These are phyloP conservation scores for Lypha dubia DNA, from an alignment of 2,888 invertebrate genomes.

Conservation along the genomic window DNA sequence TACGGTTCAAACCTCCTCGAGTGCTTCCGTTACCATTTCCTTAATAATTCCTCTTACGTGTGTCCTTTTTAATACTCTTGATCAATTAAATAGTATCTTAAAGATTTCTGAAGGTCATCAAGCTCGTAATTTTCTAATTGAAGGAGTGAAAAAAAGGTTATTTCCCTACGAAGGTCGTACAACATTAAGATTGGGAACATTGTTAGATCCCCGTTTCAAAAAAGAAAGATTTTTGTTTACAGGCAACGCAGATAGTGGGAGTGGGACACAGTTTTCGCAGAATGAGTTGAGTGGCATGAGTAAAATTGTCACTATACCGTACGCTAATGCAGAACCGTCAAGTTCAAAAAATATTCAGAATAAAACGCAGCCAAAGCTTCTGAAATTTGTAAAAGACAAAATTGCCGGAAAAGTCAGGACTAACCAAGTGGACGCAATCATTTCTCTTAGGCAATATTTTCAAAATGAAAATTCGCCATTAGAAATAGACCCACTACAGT, in stretches of 20 bases:
- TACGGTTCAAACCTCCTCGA: conserved; percentile 18
- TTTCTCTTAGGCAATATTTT: background rate
- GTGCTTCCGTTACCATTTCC: conserved; percentile 1
- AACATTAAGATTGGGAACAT: conserved; percentile 13
- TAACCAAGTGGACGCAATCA: background rate
- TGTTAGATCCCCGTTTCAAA: conserved; percentile 38
- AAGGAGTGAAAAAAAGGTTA: background rate
- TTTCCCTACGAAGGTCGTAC: conserved; percentile 7
- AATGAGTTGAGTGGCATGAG: background rate
- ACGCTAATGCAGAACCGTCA: background rate
- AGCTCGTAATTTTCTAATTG: too few species aligned
- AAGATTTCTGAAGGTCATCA: conserved; percentile 7
- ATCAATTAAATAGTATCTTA: conserved; percentile 1
- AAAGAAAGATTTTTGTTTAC: conserved; percentile 35
- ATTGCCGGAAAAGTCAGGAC: background rate
- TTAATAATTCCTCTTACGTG: conserved; percentile 26
- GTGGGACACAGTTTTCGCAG: background rate
- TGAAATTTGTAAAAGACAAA: background rate
- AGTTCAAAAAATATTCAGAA: conserved; percentile 1
- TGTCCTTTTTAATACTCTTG: conserved; percentile 35
- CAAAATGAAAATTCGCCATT: background rate
- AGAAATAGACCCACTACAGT: background rate
- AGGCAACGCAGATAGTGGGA: conserved; percentile 21
- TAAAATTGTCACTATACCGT: background rate
- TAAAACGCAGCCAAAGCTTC: background rate